A percentile compares a stretch with the other conserved stretches of the same genome.
Conservation (phyloP, 2,888 invertebrate genomes). For the Phorcus lineatus region DNA sequence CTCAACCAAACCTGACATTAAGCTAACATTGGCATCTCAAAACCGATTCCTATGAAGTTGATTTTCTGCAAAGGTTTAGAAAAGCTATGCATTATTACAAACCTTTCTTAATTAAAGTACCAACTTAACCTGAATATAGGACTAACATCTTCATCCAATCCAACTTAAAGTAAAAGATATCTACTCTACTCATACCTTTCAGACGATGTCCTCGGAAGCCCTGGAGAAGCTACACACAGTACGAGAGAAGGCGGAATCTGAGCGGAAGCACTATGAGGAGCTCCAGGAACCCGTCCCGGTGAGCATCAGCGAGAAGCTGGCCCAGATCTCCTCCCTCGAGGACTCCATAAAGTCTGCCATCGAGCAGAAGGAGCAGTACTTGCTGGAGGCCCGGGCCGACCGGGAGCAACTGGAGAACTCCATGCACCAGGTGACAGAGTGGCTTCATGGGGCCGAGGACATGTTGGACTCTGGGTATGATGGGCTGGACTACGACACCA, state of each 20-base stretch:
- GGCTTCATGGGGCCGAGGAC: conserved; percentile 68
- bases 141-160: too few relatives aligned
- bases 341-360: conserved; percentile 63
- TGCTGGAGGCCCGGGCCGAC: conserved; percentile 61
- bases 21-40: too few relatives aligned
- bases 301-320: conserved; percentile 60
- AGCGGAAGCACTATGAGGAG: conserved; percentile 56
- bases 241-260: conserved; percentile 54
- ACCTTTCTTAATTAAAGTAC: too few relatives aligned
- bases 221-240: conserved; percentile 55
- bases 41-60: too few relatives aligned
- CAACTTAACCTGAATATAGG: too few relatives aligned
- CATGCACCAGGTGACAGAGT: conserved; percentile 64
- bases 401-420: conserved; percentile 63
- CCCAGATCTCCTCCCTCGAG: conserved; percentile 60
- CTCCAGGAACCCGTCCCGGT: conserved; percentile 62
- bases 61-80: too few relatives aligned
- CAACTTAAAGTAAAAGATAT: too few relatives aligned
- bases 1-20: too few relatives aligned
- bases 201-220: conserved; percentile 59
- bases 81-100: too few relatives aligned
- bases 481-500: conserved; percentile 91
- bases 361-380: conserved; percentile 64
- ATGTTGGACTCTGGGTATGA: conserved; percentile 82
- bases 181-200: not conserved